Evolutionary conservation across 2,113 vertebrate genomes (phyloP), one percentile per base, ranked within the genome.

Genomic region (Sorex fumeus): DNA sequence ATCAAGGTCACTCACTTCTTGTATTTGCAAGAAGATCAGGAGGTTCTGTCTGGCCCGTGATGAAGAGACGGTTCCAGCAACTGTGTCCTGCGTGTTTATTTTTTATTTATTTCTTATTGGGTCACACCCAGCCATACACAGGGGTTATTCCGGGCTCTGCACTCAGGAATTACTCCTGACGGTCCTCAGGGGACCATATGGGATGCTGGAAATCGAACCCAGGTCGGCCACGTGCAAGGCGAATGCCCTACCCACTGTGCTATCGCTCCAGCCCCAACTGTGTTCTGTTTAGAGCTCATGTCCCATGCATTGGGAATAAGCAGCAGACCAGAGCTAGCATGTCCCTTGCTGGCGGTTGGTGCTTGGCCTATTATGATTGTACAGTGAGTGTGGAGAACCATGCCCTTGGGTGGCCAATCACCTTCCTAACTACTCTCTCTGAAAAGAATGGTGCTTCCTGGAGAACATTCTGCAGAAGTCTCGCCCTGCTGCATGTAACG

Each of bases 401-500:
- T 8, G 27, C 28, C 12, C 57, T 84, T 57, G 1, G 57, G 10
- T 79, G 66, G 21, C 89, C 90, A 50, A 6, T 28, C 66, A 28
- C 28, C 32, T 79, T 77, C 74, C 34, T 71, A 67, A 40, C 3
- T 60, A 21, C 28, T 32, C 27, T 64, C 75, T 21, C 0, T 94
- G 74, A 57, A 95, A 87, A 88, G 8, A 70, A 80, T 94, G 86
- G 76, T 92, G 90, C 76, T 83, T 97, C 83, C 64, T 60, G 62
- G 74, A 91, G 93, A 95, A 76, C 84, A 83, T 69, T 79, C 7
- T 60, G 23, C 74, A 87, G 84, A 16, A 92, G 62, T 9, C 64
- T 78, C 85, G 66, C 81, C 84, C 86, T 95, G 94, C 77, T 96
- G 74, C 88, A 76, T 77, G 57, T 96, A 77, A 85, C 84, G 23